phyloP scores from a whole-genome alignment of 2,797 vertebrate species.

The Anguilla megastoma region DNA sequence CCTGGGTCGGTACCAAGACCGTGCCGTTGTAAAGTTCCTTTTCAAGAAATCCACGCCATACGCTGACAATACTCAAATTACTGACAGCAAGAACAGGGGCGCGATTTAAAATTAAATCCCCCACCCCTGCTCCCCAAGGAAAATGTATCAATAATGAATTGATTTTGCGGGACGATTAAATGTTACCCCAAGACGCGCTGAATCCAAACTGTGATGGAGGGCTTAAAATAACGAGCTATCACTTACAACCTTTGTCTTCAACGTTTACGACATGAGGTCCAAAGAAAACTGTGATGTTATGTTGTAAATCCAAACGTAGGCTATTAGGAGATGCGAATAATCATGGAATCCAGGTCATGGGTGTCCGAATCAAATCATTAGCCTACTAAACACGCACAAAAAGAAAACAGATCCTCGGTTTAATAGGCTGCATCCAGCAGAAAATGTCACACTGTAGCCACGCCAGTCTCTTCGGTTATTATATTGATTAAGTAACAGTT shows the following conservation, averaged over 20 bases:
- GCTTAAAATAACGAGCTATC: conserved; percentile 6
- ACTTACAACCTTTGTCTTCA: conserved; percentile 28
- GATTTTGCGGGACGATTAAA: conserved; percentile 13
- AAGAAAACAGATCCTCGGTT: conserved; percentile 60
- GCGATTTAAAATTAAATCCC: conserved; percentile 24
- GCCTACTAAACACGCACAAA: conserved; percentile 43
- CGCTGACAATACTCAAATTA: conserved; percentile 45
- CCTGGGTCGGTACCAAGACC: conserved; percentile 75
- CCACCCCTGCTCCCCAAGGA: conserved; percentile 20
- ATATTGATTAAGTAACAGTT: conserved; percentile 58
- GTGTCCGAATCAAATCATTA: conserved; percentile 65
- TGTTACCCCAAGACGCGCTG: conserved; percentile 18
- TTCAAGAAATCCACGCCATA: conserved; percentile 43
- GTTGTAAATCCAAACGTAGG: conserved; percentile 66
- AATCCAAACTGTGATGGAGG: conserved; percentile 34
- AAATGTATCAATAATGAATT: conserved; percentile 24
- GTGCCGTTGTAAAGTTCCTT: conserved; percentile 61
- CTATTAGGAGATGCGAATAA: conserved; percentile 57
- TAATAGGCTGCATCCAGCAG: conserved; percentile 51
- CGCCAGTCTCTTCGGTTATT: conserved; percentile 56
- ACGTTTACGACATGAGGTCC: conserved; percentile 30
- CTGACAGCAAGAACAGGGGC: conserved; percentile 28
- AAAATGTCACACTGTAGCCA: conserved; percentile 57
- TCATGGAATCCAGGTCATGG: conserved; percentile 69
- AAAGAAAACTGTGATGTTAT: conserved; percentile 52